Evolutionary conservation across 2,797 vertebrate species (phyloP).

Genomic region (Cryptoprocta ferox): DNA sequence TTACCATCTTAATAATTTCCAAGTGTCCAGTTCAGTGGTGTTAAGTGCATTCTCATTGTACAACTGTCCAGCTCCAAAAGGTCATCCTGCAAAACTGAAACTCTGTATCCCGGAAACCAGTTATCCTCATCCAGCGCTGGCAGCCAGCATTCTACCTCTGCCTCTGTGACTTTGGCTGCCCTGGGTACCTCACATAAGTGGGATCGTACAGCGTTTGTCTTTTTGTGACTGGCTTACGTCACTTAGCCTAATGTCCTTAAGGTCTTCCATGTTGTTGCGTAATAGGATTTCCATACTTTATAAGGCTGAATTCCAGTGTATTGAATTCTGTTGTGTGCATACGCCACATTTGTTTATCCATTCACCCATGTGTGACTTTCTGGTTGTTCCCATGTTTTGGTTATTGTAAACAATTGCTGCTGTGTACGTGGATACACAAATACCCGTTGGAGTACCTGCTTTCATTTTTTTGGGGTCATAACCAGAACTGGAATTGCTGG

Average conservation of each 20-base stretch:
- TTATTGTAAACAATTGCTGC: background rate
- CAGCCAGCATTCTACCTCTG: background rate
- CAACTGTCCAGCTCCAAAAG: background rate
- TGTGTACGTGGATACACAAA: background rate
- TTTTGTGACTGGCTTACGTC: background rate
- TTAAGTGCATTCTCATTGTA: background rate
- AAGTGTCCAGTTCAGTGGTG: background rate
- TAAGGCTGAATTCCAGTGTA: background rate
- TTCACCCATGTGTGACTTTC: background rate
- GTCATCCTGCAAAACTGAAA: background rate
- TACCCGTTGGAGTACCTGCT: background rate
- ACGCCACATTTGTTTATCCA: accelerated
- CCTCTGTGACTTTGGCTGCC: background rate
- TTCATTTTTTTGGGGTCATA: background rate
- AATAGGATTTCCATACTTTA: background rate
- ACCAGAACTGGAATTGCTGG: background rate
- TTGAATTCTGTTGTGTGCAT: background rate
- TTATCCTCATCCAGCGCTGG: background rate
- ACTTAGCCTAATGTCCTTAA: background rate
- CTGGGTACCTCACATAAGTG: background rate
- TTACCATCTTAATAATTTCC: background rate
- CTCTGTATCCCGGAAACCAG: background rate
- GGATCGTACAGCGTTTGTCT: background rate
- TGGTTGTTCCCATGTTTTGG: background rate
- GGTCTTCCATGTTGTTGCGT: background rate